A percentile compares a stretch with the other conserved stretches of the same genome.
Evolutionary conservation across 2,888 invertebrate species (phyloP).

Genomic region (Epinotia brunnichana): DNA sequence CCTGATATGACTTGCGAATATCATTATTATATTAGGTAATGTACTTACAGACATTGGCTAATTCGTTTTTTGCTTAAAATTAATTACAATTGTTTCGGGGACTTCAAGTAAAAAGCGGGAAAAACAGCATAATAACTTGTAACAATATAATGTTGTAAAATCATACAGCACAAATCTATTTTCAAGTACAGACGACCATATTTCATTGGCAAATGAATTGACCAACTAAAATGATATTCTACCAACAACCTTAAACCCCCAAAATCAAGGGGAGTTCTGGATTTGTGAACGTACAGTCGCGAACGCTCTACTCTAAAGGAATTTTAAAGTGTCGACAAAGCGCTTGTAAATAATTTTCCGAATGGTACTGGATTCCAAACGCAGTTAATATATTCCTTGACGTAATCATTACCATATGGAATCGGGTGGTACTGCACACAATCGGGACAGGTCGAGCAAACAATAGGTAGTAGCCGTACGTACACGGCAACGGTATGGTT

Average conservation of each 20-base stretch:
- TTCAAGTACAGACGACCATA: no score
- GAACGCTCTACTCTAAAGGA: no score
- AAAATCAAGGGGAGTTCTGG: no score
- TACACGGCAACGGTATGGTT: slow-evolving; percentile 7
- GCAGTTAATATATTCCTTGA: slow-evolving; percentile 14
- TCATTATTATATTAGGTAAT: background rate
- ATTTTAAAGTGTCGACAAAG: no score
- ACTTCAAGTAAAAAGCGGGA: background rate
- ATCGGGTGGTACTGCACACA: slow-evolving; percentile 25
- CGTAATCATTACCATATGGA: slow-evolving; percentile 22
- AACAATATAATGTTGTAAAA: no score
- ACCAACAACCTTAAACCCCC: no score
- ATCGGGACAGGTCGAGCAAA: slow-evolving; percentile 13
- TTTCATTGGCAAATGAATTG: no score
- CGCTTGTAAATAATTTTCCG: no score
- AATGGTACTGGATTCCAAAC: no score
- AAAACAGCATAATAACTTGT: background rate
- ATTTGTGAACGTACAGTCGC: no score
- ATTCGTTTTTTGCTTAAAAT: background rate
- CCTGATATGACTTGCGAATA: background rate
- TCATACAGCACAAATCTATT: no score
- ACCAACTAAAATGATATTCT: no score
- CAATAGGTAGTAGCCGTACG: slow-evolving; percentile 24
- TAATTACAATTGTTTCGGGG: background rate
- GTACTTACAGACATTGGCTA: background rate